Evolutionary conservation across 2,888 invertebrate species (phyloP).

Genomic region (Auanema freiburgensis): DNA sequence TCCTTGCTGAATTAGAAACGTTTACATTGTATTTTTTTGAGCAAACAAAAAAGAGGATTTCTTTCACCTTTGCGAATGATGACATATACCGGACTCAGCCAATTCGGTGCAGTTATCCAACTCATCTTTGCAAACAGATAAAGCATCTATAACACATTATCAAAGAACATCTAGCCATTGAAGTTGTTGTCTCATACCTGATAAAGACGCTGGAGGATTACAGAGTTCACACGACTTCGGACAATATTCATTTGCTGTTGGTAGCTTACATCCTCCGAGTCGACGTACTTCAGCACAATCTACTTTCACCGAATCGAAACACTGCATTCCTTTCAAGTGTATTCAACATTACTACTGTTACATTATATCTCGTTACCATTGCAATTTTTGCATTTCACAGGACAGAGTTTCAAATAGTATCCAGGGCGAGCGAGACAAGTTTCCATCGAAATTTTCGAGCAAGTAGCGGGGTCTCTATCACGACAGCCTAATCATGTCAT

Average conservation of each 20-base stretch:
- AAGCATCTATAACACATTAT: background rate
- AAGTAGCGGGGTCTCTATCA: slow-evolving; percentile 45
- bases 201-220: slow-evolving; percentile 34
- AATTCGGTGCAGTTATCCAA: slow-evolving; percentile 48
- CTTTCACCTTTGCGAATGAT: slow-evolving; percentile 41
- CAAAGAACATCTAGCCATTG: background rate
- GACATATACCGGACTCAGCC: slow-evolving; percentile 46
- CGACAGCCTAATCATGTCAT: slow-evolving; percentile 38
- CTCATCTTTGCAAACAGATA: slow-evolving; percentile 33
- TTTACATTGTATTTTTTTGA: background rate
- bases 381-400: slow-evolving; percentile 52
- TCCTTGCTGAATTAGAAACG: slow-evolving; percentile 13
- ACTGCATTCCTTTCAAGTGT: slow-evolving; percentile 32
- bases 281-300: slow-evolving; percentile 44
- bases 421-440: slow-evolving; percentile 50
- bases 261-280: slow-evolving; percentile 43
- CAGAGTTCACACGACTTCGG: slow-evolving; percentile 48
- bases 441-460: slow-evolving; percentile 44
- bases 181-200: slow-evolving; percentile 6
- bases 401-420: slow-evolving; percentile 51
- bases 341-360: background rate
- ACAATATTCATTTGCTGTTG: slow-evolving; percentile 50
- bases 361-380: slow-evolving; percentile 24
- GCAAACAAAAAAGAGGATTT: slow-evolving; percentile 2
- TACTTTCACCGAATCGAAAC: slow-evolving; percentile 52